Evolutionary conservation across 30 jellyfish, hydroid and myxozoan species (phyloP).

Genomic region (Aurelia coerulea): DNA sequence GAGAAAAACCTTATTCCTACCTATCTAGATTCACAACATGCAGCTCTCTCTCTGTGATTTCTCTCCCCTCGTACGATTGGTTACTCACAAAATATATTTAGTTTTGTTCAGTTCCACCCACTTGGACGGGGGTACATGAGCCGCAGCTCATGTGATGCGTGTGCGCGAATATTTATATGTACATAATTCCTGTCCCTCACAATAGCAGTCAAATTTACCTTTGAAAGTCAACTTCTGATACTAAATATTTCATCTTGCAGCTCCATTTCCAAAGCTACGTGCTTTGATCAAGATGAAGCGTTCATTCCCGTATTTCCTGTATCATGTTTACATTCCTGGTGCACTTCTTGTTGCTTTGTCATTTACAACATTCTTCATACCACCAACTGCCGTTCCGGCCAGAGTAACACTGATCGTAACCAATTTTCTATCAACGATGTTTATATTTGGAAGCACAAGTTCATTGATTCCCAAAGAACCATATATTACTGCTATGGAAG

Average conservation of each 20-base stretch:
- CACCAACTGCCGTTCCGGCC: slow-evolving; percentile 73
- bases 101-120: too few relatives aligned
- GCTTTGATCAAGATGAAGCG: slow-evolving; percentile 45
- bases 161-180: too few relatives aligned
- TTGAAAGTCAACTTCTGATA: too few relatives aligned
- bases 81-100: too few relatives aligned
- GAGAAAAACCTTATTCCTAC: too few relatives aligned
- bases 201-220: too few relatives aligned
- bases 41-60: too few relatives aligned
- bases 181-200: too few relatives aligned
- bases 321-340: slow-evolving; percentile 70
- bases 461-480: slow-evolving; percentile 54
- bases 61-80: too few relatives aligned
- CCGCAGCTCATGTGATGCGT: too few relatives aligned
- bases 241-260: slow-evolving; percentile 6
- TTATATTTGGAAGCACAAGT: slow-evolving; percentile 61
- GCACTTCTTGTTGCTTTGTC: slow-evolving; percentile 49
- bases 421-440: slow-evolving; percentile 60
- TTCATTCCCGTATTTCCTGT: slow-evolving; percentile 54
- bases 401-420: slow-evolving; percentile 75
- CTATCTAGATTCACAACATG: too few relatives aligned
- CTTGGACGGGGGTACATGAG: too few relatives aligned
- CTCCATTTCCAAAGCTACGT: slow-evolving; percentile 27
- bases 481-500: slow-evolving; percentile 66
- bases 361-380: slow-evolving; percentile 69